These are phyloP conservation scores for Macaria liturata DNA, from an alignment of 2,888 invertebrate species.

Conservation along the genomic window DNA sequence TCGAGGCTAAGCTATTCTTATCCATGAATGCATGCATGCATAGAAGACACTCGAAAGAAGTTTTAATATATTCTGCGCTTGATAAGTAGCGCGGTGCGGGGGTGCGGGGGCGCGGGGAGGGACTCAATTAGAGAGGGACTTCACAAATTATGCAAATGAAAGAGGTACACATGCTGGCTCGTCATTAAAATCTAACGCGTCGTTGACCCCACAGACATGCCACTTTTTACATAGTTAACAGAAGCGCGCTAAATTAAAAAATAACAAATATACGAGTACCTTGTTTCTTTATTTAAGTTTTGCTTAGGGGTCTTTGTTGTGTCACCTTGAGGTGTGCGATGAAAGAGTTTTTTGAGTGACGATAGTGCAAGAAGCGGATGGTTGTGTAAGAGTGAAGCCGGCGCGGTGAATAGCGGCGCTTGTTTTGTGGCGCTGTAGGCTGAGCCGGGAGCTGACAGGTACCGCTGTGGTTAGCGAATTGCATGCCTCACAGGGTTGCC, in stretches of 20 bases:
- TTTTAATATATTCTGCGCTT: conserved; percentile 32
- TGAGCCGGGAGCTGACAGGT: conserved; percentile 29
- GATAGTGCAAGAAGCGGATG: conserved; percentile 11
- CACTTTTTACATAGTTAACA: conserved; percentile 40
- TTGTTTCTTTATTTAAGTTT: too few species aligned
- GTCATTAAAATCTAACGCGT: conserved; percentile 60
- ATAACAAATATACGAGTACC: too few species aligned
- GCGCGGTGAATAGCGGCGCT: conserved; percentile 17
- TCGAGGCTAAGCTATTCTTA: conserved; percentile 12
- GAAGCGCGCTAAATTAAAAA: too few species aligned
- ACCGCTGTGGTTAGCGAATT: conserved; percentile 36
- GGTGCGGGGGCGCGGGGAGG: conserved; percentile 18
- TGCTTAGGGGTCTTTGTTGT: too few species aligned
- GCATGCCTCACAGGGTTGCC: conserved; percentile 30
- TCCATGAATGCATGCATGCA: conserved; percentile 9
- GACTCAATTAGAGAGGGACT: conserved; percentile 48
- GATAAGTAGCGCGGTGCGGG: conserved; percentile 22
- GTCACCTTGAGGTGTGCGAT: conserved; percentile 1
- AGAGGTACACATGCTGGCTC: conserved; percentile 42
- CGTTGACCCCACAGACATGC: conserved; percentile 41
- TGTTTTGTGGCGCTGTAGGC: conserved; percentile 30
- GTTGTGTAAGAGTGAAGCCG: conserved; percentile 13
- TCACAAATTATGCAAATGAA: conserved; percentile 61
- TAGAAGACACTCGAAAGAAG: conserved; percentile 16
- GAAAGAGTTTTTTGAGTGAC: conserved; percentile 2